Conservation (phyloP, 2,888 invertebrate genomes). For the Drosophila imparisetae region DNA sequence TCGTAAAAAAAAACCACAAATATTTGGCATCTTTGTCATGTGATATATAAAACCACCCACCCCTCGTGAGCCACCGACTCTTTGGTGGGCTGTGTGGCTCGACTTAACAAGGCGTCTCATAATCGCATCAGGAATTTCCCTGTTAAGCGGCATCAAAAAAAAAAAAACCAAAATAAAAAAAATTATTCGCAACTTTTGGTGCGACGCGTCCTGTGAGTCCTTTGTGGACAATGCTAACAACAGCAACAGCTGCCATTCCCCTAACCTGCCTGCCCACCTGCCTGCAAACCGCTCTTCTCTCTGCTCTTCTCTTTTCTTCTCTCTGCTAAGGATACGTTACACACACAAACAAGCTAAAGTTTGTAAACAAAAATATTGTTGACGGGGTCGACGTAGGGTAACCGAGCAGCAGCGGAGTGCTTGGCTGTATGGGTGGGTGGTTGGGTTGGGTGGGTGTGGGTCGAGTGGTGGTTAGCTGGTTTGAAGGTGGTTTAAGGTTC, state of each 20-base stretch:
- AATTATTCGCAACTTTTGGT: constrained; percentile 69
- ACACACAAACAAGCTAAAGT: constrained; percentile 76
- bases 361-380: constrained; percentile 81
- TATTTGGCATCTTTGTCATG: constrained; percentile 42
- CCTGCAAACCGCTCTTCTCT: constrained; percentile 2
- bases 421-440: neutral
- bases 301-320: neutral
- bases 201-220: constrained; percentile 55
- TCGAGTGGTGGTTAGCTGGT: constrained; percentile 37
- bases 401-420: neutral
- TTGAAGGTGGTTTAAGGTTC: constrained; percentile 55
- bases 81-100: constrained; percentile 35
- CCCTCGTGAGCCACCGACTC: constrained; percentile 2
- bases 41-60: constrained; percentile 27
- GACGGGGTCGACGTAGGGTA: constrained; percentile 49
- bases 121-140: constrained; percentile 77
- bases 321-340: constrained; percentile 37
- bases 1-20: constrained; percentile 51
- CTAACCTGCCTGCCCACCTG: constrained; percentile 28
- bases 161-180: constrained; percentile 25
- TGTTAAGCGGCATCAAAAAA: constrained; percentile 60
- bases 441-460: constrained; percentile 19
- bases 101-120: constrained; percentile 74
- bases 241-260: constrained; percentile 51
- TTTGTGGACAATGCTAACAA: constrained; percentile 67